Evolutionary conservation across 2,113 vertebrate species (phyloP).

Genomic region (Meles meles): DNA sequence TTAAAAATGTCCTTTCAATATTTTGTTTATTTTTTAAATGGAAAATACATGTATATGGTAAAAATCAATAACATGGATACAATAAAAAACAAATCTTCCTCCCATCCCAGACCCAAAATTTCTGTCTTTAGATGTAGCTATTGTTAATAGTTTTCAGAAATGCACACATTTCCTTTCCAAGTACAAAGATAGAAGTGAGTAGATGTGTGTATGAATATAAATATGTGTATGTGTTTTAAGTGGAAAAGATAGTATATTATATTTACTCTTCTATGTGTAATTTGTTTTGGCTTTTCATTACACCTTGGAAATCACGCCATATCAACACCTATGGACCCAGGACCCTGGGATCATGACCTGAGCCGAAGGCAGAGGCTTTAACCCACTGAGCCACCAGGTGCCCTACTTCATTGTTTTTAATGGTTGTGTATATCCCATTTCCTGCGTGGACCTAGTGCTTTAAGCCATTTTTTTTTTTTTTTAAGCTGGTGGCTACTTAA

Average conservation of each 20-base stretch:
- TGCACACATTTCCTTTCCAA: not conserved
- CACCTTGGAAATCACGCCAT: not conserved
- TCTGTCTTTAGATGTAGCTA: not conserved
- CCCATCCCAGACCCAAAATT: not conserved
- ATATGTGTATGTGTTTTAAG: not conserved
- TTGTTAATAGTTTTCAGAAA: not conserved
- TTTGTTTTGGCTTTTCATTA: not conserved
- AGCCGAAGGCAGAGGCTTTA: no score
- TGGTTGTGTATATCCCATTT: not conserved
- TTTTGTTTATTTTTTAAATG: constrained; percentile 14
- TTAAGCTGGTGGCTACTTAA: not conserved
- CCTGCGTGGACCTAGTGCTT: not conserved
- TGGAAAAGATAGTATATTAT: not conserved
- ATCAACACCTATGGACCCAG: not conserved
- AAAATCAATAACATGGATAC: not conserved
- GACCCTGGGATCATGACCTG: no score
- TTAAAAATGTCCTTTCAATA: not conserved
- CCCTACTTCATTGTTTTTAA: not conserved
- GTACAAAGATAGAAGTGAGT: not conserved
- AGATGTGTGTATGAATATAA: not conserved
- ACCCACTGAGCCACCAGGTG: no score
- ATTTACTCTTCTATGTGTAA: not conserved
- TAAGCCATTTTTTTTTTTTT: not conserved
- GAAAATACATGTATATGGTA: not conserved
- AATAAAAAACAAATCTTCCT: not conserved